A percentile compares a stretch with the other conserved stretches of the same genome.
Evolutionary conservation across 2,797 vertebrate species (phyloP).

Genomic region (Euphonia xanthogaster): DNA sequence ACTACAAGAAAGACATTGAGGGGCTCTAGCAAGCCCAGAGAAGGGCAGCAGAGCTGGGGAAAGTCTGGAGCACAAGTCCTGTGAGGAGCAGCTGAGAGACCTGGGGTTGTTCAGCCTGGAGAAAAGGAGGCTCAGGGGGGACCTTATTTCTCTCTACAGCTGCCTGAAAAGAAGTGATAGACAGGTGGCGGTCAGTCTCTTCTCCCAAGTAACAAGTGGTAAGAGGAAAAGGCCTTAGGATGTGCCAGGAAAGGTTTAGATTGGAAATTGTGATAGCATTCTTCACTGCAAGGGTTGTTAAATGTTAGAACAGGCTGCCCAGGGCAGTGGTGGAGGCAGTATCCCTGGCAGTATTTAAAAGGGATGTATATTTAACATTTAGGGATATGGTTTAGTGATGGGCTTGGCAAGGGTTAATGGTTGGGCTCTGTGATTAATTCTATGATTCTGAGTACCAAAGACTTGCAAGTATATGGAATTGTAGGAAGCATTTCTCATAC

Average conservation of each 20-base stretch:
- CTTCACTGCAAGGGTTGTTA: not conserved
- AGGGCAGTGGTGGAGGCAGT: not conserved
- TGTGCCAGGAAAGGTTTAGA: not conserved
- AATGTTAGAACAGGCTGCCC: not conserved
- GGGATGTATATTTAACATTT: not conserved
- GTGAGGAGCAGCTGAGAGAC: not conserved
- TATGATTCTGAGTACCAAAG: not conserved
- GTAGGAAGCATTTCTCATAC: not conserved
- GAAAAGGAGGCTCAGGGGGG: not conserved
- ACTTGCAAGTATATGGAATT: not conserved
- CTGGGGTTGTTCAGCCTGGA: not conserved
- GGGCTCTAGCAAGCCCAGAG: not conserved
- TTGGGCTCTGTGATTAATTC: not conserved
- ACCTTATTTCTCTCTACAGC: not conserved
- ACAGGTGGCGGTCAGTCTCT: not conserved
- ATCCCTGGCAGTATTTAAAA: not conserved
- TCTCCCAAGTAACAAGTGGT: not conserved
- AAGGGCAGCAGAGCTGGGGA: not conserved
- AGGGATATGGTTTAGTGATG: not conserved
- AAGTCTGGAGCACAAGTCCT: not conserved
- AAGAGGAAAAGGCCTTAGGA: not conserved
- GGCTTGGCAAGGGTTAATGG: not conserved
- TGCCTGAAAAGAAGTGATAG: not conserved
- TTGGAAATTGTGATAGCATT: not conserved
- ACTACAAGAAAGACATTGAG: not conserved